Evolutionary conservation across 2,113 vertebrate species (phyloP).

Genomic region (Hucho hucho): DNA sequence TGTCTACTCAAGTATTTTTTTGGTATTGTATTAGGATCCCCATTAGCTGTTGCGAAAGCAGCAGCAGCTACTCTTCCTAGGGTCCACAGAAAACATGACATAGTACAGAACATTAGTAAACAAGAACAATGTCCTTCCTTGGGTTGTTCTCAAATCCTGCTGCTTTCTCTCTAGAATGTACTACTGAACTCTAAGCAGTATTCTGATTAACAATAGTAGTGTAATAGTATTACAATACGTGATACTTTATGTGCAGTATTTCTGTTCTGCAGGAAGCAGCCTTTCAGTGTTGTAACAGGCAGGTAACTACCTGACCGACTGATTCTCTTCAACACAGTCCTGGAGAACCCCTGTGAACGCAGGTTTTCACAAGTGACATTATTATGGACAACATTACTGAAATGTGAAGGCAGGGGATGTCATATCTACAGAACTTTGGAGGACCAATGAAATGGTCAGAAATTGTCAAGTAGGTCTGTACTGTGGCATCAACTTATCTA

Average conservation of each 20-base stretch:
- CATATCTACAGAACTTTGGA: background rate
- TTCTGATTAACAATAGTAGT: background rate
- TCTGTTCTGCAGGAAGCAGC: conserved; percentile 4
- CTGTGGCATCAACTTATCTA: background rate
- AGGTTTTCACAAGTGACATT: background rate
- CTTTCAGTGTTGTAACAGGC: background rate
- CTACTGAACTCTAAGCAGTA: conserved; percentile 23
- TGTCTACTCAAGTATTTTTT: too few species aligned
- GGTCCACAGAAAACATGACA: too few species aligned
- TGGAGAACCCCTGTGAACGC: background rate
- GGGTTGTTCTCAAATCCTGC: too few species aligned
- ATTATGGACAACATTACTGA: background rate
- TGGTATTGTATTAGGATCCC: too few species aligned
- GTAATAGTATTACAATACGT: too few species aligned
- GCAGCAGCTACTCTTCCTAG: too few species aligned
- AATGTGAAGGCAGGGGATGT: background rate
- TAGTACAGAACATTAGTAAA: too few species aligned
- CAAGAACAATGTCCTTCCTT: too few species aligned
- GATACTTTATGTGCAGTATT: background rate
- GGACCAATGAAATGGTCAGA: too few species aligned
- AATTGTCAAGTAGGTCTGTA: too few species aligned
- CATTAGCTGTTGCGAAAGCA: too few species aligned
- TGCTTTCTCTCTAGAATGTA: background rate
- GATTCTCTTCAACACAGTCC: background rate
- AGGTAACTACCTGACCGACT: background rate